Base-by-base conservation (phyloP, 2,888 invertebrate species). In the Aproaerema taeniolella region DNA sequence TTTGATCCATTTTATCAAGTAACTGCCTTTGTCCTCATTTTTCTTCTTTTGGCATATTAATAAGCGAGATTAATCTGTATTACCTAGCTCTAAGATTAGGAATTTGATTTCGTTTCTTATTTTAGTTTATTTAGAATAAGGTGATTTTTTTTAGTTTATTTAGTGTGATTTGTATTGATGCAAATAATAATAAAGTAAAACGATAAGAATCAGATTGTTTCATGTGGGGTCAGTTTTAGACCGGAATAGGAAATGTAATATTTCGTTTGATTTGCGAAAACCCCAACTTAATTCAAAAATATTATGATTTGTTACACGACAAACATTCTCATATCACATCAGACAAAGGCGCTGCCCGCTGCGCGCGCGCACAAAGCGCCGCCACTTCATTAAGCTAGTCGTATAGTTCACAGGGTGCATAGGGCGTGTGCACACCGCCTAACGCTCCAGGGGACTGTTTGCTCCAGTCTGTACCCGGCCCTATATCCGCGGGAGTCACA, bases 321-420 rank as follows among this genome's bases (percentile, higher is more conserved):
- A 42, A 39, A 42, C 20, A 35, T 33, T 34, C 34, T 31, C 35
- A 35, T 17, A 35, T 31, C 17, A 34, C 15, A 13, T 38, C 31
- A 41, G 41, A 41, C 35, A 38, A 36, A 28, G 29, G 10, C 7
- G 20, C 13, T 9, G 20, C 38, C 40, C 36, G 41, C 32, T 45
- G 45, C 39, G 45, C 41, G 13, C 25, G 36, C 45, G 45, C 45
- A 45, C 28, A n/a, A n/a, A n/a, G n/a, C n/a, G n/a, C n/a, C n/a
- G n/a, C 36, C 29, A 39, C 39, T 38, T 39, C 38, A 38, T 37
- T 37, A 24, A 24, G 31, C 36, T n/a, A n/a, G n/a, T n/a, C n/a
- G n/a, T n/a, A n/a, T n/a, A n/a, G 47, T 42, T 48, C 50, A 49
- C 58, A 58, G 59, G 63, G 58, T 53, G 58, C 58, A 39, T 37